phyloP scores from a whole-genome alignment of 1,140 invertebrate genomes.

The Microplitis demolitor region DNA sequence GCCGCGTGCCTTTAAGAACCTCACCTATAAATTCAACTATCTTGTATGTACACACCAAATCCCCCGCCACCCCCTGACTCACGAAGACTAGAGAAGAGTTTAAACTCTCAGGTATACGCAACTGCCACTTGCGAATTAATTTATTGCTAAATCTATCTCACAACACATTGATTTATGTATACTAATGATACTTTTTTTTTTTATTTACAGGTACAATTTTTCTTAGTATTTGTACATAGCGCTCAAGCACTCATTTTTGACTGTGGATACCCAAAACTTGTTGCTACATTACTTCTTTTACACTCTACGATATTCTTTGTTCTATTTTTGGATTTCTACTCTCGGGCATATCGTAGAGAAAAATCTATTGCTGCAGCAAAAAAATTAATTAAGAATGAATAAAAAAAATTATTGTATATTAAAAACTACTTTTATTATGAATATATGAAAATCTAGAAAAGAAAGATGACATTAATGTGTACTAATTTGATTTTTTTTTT shows the following conservation, averaged over 20 bases:
- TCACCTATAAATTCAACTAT: conserved; percentile 3
- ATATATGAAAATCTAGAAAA: background rate
- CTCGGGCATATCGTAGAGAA: conserved; percentile 71
- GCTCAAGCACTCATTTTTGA: conserved; percentile 74
- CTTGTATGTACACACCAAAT: background rate
- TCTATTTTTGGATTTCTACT: conserved; percentile 91
- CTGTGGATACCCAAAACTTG: conserved; percentile 77
- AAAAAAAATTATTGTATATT: conserved; percentile 21
- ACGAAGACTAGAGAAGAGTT: background rate
- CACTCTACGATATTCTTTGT: conserved; percentile 91
- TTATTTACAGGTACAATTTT: conserved; percentile 74
- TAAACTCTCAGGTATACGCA: background rate
- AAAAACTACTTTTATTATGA: background rate
- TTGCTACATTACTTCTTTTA: conserved; percentile 76
- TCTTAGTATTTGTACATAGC: conserved; percentile 76
- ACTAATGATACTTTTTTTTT: conserved; percentile 9
- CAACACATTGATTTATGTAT: background rate
- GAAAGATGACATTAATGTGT: background rate
- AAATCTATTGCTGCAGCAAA: conserved; percentile 23
- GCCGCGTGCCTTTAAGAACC: conserved; percentile 10
- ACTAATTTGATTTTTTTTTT: background rate
- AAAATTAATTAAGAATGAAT: conserved; percentile 59
- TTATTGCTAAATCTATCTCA: background rate
- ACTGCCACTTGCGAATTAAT: background rate
- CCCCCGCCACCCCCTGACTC: background rate